These are phyloP conservation scores for Spizella passerina DNA, from an alignment of 2,797 vertebrate species.

Conservation along the genomic window DNA sequence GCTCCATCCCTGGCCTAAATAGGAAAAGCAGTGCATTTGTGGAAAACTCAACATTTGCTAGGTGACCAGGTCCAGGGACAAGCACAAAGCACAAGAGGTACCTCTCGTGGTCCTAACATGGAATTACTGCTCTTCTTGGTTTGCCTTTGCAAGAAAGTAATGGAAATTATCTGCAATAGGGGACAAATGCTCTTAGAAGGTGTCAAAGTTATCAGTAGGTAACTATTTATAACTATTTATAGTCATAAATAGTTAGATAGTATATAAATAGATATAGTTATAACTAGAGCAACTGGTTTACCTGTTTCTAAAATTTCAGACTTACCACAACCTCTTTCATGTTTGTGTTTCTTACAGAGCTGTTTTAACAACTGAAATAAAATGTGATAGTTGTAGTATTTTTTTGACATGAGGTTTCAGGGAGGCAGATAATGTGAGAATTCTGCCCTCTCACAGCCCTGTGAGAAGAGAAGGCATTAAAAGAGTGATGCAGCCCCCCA, in stretches of 20 bases:
- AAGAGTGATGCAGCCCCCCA: not conserved
- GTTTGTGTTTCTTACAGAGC: not conserved
- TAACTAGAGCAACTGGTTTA: not conserved
- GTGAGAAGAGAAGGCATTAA: not conserved
- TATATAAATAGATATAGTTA: too few relatives aligned
- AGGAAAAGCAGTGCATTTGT: not conserved
- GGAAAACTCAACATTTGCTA: not conserved
- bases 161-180: not conserved
- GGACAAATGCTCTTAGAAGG: not conserved
- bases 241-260: too few relatives aligned
- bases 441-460: not conserved
- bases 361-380: not conserved
- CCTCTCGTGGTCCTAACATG: not conserved
- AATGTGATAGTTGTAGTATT: not conserved
- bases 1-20: not conserved
- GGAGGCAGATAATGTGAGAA: not conserved
- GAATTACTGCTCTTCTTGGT: not conserved
- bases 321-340: not conserved
- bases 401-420: not conserved
- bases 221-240: not conserved
- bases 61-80: not conserved
- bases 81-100: not conserved
- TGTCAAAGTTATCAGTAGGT: not conserved
- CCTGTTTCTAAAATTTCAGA: not conserved
- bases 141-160: not conserved